A percentile compares a stretch with the other conserved stretches of the same genome.
phyloP scores from a whole-genome alignment of 1,140 invertebrate species.

The Drosophila ironensis region DNA sequence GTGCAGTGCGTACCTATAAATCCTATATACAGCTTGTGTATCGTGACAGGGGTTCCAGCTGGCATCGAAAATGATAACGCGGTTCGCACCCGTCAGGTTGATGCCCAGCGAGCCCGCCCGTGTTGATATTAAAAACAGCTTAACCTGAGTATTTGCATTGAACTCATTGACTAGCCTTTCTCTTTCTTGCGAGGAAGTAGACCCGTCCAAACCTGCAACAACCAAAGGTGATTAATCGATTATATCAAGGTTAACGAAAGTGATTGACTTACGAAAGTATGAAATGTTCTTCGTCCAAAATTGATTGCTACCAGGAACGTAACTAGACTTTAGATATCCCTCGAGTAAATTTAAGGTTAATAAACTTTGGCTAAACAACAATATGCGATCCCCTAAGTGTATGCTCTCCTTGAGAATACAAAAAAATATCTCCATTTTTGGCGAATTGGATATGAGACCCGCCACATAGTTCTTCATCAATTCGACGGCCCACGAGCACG shows the following conservation, averaged over 20 bases:
- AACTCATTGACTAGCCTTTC: slow-evolving; percentile 99
- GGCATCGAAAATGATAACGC: slow-evolving; percentile 98
- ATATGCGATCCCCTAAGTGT: slow-evolving; percentile 92
- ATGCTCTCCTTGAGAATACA: slow-evolving; percentile 96
- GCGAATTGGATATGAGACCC: slow-evolving; percentile 95
- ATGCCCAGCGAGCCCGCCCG: slow-evolving; percentile 98
- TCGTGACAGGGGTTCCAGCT: slow-evolving; percentile 99
- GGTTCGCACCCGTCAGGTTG: slow-evolving; percentile 98
- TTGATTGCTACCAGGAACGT: slow-evolving; percentile 88
- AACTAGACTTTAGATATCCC: slow-evolving; percentile 92
- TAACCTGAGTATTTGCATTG: slow-evolving; percentile 94
- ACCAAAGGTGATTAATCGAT: neutral
- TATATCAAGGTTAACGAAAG: neutral
- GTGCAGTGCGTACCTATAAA: slow-evolving; percentile 87
- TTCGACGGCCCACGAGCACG: slow-evolving; percentile 93
- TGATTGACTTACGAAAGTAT: slow-evolving; percentile 92
- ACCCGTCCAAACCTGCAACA: slow-evolving; percentile 92
- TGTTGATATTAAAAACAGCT: slow-evolving; percentile 98
- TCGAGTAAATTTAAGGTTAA: slow-evolving; percentile 98
- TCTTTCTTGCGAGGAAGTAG: slow-evolving; percentile 95
- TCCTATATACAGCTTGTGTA: slow-evolving; percentile 98
- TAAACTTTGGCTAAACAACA: slow-evolving; percentile 98
- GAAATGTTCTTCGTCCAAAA: slow-evolving; percentile 93
- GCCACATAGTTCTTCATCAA: slow-evolving; percentile 93
- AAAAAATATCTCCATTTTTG: slow-evolving; percentile 97